Percentiles rank a stretch among this genome's conserved stretches.
phyloP scores from a whole-genome alignment of 2,888 invertebrate genomes.

The Drosophila antonietae region DNA sequence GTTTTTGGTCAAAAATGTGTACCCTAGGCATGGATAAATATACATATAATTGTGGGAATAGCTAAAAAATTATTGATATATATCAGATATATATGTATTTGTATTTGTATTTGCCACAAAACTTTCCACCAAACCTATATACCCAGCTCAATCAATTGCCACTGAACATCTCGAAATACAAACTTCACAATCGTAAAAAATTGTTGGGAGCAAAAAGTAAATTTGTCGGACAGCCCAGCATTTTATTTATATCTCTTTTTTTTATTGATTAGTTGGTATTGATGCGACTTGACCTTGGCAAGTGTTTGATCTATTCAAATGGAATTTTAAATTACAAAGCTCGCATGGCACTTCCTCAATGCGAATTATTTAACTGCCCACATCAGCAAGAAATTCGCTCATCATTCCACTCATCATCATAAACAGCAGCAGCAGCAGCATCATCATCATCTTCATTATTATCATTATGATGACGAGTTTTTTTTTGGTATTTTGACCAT shows the following conservation, averaged over 20 bases:
- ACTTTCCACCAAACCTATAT: not conserved
- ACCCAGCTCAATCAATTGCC: not conserved
- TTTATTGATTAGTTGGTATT: slow-evolving; percentile 70
- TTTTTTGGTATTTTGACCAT: slow-evolving; percentile 42
- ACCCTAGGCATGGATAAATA: too few species aligned
- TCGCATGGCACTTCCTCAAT: slow-evolving; percentile 57
- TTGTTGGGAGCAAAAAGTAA: slow-evolving; percentile 17
- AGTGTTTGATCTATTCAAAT: slow-evolving; percentile 46
- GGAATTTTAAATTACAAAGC: slow-evolving; percentile 54
- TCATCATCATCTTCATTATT: slow-evolving; percentile 39
- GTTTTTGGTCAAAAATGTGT: too few species aligned
- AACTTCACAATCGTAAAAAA: slow-evolving; percentile 13
- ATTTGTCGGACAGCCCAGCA: slow-evolving; percentile 17
- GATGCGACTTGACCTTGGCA: slow-evolving; percentile 63
- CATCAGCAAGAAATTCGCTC: slow-evolving; percentile 34
- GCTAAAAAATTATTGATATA: too few species aligned
- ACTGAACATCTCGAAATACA: not conserved
- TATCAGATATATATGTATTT: too few species aligned
- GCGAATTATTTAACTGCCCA: slow-evolving; percentile 60
- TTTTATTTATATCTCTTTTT: not conserved
- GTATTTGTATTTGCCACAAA: not conserved
- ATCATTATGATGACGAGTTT: slow-evolving; percentile 23
- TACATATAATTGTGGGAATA: too few species aligned
- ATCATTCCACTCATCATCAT: slow-evolving; percentile 44
- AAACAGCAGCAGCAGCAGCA: slow-evolving; percentile 10